phyloP scores from a whole-genome alignment of 2,888 invertebrate species.

The Synergus itoensis region DNA sequence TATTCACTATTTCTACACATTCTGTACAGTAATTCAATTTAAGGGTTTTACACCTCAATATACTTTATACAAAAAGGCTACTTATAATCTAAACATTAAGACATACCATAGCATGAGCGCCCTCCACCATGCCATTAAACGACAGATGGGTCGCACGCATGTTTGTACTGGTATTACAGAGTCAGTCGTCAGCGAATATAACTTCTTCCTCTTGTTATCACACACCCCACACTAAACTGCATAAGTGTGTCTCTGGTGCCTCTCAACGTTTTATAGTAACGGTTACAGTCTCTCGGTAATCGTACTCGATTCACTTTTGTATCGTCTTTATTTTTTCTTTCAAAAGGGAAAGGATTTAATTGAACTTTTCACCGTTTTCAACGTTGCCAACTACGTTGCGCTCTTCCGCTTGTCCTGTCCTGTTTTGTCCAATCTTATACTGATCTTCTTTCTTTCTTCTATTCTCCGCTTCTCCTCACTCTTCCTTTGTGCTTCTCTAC shows the following conservation, averaged over 20 bases:
- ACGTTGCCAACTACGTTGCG: conserved; percentile 56
- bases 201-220: conserved; percentile 76
- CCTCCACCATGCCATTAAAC: conserved; percentile 68
- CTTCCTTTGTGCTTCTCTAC: conserved; percentile 48
- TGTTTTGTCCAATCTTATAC: conserved; percentile 47
- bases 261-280: conserved; percentile 70
- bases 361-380: conserved; percentile 48
- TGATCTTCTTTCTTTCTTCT: conserved; percentile 49
- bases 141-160: conserved; percentile 74
- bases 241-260: conserved; percentile 72
- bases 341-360: conserved; percentile 60
- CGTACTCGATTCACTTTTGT: conserved; percentile 25
- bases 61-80: conserved; percentile 79
- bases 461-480: conserved; percentile 14
- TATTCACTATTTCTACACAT: conserved; percentile 78
- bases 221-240: conserved; percentile 74
- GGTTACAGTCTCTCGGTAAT: conserved; percentile 61
- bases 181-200: conserved; percentile 78
- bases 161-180: conserved; percentile 78
- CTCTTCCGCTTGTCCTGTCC: conserved; percentile 56
- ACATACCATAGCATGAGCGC: conserved; percentile 78
- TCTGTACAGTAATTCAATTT: conserved; percentile 78
- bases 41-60: conserved; percentile 77
- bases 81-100: conserved; percentile 78
- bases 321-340: conserved; percentile 45